These are phyloP conservation scores for Drosophila atripex DNA, from an alignment of 2,888 invertebrate genomes.

Conservation along the genomic window DNA sequence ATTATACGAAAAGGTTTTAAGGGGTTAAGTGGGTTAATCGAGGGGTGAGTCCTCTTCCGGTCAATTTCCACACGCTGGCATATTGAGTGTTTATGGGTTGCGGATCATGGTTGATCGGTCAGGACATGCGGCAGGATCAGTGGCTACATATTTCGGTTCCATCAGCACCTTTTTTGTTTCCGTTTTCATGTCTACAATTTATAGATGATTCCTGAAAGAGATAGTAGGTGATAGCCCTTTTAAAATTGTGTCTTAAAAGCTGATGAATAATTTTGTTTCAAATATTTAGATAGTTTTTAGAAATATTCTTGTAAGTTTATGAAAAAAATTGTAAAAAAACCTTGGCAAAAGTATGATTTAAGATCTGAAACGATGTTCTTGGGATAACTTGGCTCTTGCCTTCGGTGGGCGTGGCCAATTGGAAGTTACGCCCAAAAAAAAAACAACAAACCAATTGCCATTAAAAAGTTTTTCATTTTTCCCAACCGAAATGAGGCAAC, in stretches of 20 bases:
- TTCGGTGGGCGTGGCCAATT: constrained; percentile 29
- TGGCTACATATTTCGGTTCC: background rate
- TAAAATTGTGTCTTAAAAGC: no score
- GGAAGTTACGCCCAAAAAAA: constrained; percentile 16
- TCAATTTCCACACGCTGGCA: constrained; percentile 66
- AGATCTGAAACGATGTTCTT: constrained; percentile 34
- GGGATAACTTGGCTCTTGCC: constrained; percentile 14
- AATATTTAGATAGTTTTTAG: no score
- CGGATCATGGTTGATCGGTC: constrained; percentile 69
- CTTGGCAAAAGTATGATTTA: background rate
- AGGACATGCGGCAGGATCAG: constrained; percentile 43
- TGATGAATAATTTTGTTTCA: no score
- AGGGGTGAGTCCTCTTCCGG: constrained; percentile 62
- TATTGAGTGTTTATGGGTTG: constrained; percentile 76
- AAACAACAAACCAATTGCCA: constrained; percentile 42
- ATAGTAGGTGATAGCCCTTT: no score
- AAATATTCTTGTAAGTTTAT: no score
- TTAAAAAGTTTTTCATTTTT: constrained; percentile 64
- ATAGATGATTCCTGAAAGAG: no score
- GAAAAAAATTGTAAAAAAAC: background rate
- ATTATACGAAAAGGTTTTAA: constrained; percentile 44
- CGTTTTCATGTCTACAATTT: no score
- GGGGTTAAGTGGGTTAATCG: constrained; percentile 37
- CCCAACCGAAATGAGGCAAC: constrained; percentile 44
- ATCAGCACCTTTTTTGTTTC: background rate